Evolutionary conservation across 2,888 invertebrate species (phyloP).

Genomic region (Kuschelorhynchus macadamiae): DNA sequence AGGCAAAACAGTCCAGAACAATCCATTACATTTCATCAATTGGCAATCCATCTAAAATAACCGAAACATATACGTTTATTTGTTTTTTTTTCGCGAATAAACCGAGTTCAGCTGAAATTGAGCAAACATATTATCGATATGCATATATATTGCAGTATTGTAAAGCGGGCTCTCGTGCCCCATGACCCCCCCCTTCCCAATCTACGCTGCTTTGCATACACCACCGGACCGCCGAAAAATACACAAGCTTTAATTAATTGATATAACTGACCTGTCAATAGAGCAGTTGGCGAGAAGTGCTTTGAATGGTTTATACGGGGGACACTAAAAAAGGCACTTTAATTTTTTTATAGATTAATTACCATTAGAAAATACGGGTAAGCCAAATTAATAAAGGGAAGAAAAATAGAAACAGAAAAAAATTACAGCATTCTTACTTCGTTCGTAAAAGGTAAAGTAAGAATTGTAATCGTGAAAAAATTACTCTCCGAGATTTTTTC

Average conservation of each 20-base stretch:
- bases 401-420: no score
- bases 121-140: conserved; percentile 42
- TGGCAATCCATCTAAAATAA: conserved; percentile 28
- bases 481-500: no score
- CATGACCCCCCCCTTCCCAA: conserved; percentile 7
- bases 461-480: no score
- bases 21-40: conserved; percentile 27
- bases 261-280: conserved; percentile 26
- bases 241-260: conserved; percentile 38
- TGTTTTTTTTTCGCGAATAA: conserved; percentile 25
- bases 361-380: no score
- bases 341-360: no score
- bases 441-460: no score
- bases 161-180: conserved; percentile 13
- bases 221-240: conserved; percentile 28
- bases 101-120: conserved; percentile 28
- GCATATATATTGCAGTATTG: conserved; percentile 40
- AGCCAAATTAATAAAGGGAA: no score
- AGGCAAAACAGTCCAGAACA: conserved; percentile 7
- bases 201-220: no score
- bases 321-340: no score
- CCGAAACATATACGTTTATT: conserved; percentile 21
- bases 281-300: no score
- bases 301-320: no score
- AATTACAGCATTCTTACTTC: no score